phyloP scores from a whole-genome alignment of 2,113 vertebrate species.

The Cheilinus undulatus region DNA sequence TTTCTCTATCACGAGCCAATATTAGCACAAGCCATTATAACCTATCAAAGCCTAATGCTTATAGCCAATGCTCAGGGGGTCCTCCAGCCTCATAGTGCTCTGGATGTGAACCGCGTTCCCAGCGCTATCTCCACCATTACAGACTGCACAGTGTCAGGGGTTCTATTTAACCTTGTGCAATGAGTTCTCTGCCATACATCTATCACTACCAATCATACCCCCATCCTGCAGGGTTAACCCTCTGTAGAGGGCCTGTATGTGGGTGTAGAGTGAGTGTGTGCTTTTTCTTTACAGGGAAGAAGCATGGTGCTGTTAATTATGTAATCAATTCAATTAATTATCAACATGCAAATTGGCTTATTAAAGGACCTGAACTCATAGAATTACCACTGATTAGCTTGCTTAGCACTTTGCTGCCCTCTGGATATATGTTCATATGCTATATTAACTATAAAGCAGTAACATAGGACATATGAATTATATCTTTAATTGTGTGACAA shows the following conservation, averaged over 20 bases:
- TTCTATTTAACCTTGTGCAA: slow-evolving; percentile 75
- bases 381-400: slow-evolving; percentile 84
- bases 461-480: slow-evolving; percentile 46
- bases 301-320: slow-evolving; percentile 80
- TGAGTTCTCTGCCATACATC: slow-evolving; percentile 46
- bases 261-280: neutral
- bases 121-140: slow-evolving; percentile 66
- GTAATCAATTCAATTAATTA: slow-evolving; percentile 86
- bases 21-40: slow-evolving; percentile 75
- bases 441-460: slow-evolving; percentile 62
- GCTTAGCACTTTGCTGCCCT: slow-evolving; percentile 72
- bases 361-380: slow-evolving; percentile 84
- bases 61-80: slow-evolving; percentile 61
- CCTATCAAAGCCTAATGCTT: slow-evolving; percentile 74
- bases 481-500: slow-evolving; percentile 28
- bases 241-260: slow-evolving; percentile 1
- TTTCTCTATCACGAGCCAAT: slow-evolving; percentile 71
- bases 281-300: slow-evolving; percentile 54
- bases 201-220: slow-evolving; percentile 53
- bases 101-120: slow-evolving; percentile 43
- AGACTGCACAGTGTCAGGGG: slow-evolving; percentile 61
- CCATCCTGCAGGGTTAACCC: slow-evolving; percentile 45
- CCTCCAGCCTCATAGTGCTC: slow-evolving; percentile 42
- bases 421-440: slow-evolving; percentile 74
- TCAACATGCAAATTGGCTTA: slow-evolving; percentile 84